phyloP scores from a whole-genome alignment of 2,797 vertebrate species.

The Babyrousa celebensis region DNA sequence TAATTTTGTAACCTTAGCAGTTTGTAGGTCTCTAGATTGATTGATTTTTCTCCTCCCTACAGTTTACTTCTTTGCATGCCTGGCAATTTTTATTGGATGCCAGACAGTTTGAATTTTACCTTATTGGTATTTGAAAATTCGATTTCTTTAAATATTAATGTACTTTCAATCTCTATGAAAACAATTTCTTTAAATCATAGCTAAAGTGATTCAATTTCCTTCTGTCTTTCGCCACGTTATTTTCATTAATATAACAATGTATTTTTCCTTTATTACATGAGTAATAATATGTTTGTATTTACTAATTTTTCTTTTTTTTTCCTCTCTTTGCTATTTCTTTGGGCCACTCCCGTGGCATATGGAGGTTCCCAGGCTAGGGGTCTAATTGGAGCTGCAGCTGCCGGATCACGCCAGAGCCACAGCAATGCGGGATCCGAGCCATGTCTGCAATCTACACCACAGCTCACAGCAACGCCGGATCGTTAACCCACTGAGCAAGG shows the following conservation, averaged over 20 bases:
- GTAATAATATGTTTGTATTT: background rate
- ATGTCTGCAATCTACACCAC: no score
- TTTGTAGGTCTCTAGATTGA: background rate
- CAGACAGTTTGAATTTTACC: background rate
- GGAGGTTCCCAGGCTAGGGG: no score
- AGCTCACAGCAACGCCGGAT: no score
- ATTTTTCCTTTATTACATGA: background rate
- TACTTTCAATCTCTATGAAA: background rate
- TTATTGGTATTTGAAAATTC: conserved; percentile 11
- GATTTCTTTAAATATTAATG: background rate
- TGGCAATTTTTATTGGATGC: background rate
- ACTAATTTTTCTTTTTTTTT: background rate
- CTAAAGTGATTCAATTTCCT: background rate
- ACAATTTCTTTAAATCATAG: background rate
- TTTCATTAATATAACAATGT: background rate
- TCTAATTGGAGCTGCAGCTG: no score
- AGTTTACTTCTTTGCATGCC: background rate
- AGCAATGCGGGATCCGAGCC: no score
- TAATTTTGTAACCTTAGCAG: background rate
- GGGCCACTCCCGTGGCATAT: no score
- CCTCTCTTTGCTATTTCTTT: no score
- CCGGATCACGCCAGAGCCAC: no score
- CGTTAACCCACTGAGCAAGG: no score
- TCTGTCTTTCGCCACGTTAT: background rate
- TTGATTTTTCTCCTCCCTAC: background rate